A percentile compares a stretch with the other conserved stretches of the same genome.
phyloP scores from a whole-genome alignment of 1,140 invertebrate species.

The Temnothorax longispinosus region DNA sequence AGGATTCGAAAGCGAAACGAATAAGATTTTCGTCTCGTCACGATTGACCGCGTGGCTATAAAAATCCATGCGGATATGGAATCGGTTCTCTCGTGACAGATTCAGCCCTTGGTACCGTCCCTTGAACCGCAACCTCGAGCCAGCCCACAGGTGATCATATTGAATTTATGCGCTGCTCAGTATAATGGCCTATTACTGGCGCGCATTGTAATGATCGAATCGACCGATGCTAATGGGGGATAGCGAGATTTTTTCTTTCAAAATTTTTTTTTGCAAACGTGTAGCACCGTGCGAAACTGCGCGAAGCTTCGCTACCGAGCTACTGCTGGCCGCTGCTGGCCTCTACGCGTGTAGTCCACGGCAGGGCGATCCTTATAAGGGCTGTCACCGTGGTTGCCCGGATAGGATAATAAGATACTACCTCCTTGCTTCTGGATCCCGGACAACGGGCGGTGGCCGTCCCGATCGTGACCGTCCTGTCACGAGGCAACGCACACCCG shows the following conservation, averaged over 20 bases:
- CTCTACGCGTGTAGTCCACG: conserved; percentile 48
- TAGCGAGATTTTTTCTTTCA: conserved; percentile 48
- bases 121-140: conserved; percentile 1
- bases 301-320: conserved; percentile 39
- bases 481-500: conserved; percentile 65
- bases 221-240: conserved; percentile 77
- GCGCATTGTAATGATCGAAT: conserved; percentile 74
- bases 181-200: conserved; percentile 77
- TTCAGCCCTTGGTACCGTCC: conserved; percentile 1
- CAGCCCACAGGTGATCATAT: conserved; percentile 18
- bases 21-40: background rate
- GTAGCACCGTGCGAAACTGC: conserved; percentile 37
- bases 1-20: background rate
- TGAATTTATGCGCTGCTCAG: conserved; percentile 46
- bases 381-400: conserved; percentile 76
- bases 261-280: conserved; percentile 56
- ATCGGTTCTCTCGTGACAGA: background rate
- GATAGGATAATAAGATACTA: conserved; percentile 83
- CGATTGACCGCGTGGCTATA: background rate
- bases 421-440: conserved; percentile 72
- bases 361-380: conserved; percentile 80
- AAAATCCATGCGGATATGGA: background rate
- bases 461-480: conserved; percentile 80
- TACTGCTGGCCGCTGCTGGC: conserved; percentile 41
- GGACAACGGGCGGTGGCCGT: conserved; percentile 78